phyloP scores from a whole-genome alignment of 1,140 invertebrate genomes.

The Idris sp. region DNA sequence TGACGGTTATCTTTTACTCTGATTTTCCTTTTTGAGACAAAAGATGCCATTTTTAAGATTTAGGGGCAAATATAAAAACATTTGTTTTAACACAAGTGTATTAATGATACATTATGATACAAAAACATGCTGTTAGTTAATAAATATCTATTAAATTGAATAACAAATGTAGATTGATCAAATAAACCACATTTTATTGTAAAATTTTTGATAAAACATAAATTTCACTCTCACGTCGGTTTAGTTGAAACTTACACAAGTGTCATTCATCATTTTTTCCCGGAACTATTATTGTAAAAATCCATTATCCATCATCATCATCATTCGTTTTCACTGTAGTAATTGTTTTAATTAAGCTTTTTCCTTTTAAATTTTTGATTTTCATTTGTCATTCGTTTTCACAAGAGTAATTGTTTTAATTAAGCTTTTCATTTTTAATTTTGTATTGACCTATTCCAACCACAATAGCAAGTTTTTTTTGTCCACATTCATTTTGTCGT shows the following conservation, averaged over 20 bases:
- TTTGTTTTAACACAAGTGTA: constrained; percentile 6
- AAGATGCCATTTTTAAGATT: constrained; percentile 15
- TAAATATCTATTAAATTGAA: too few relatives aligned
- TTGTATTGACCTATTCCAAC: not conserved
- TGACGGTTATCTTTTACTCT: constrained; percentile 16
- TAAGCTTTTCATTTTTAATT: constrained; percentile 14
- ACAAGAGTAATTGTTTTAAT: constrained; percentile 24
- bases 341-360: too few relatives aligned
- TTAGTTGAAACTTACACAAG: not conserved
- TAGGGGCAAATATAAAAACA: constrained; percentile 10
- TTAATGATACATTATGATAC: too few relatives aligned
- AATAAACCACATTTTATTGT: too few relatives aligned
- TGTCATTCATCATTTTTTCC: constrained; percentile 18
- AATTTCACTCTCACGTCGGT: not conserved
- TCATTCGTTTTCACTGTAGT: too few relatives aligned
- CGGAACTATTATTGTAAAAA: constrained; percentile 1
- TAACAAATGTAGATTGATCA: too few relatives aligned
- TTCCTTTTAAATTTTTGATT: too few relatives aligned
- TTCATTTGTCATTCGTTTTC: too few relatives aligned
- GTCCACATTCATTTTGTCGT: too few relatives aligned
- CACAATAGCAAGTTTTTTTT: constrained; percentile 6
- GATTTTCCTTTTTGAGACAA: constrained; percentile 16
- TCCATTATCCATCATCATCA: constrained; percentile 12
- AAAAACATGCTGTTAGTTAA: too few relatives aligned
- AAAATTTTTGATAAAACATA: constrained; percentile 12